phyloP scores from a whole-genome alignment of 2,797 vertebrate genomes.

The Eupleurogrammus muticus region DNA sequence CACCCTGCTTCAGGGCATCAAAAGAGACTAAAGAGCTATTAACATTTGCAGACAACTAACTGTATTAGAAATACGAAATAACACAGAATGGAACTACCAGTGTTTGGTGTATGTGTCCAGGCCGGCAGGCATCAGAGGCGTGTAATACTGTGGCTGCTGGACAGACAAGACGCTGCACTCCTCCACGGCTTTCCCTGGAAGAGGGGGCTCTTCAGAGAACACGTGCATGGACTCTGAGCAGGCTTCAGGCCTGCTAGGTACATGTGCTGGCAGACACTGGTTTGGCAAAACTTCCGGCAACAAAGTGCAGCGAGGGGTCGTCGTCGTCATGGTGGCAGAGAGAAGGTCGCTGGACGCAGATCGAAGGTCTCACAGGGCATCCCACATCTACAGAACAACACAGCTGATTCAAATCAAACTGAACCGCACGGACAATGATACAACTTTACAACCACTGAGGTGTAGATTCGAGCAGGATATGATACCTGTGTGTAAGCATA shows the following conservation, averaged over 20 bases:
- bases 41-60: too few species aligned
- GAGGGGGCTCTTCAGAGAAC: constrained; percentile 26
- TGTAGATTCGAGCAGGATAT: too few species aligned
- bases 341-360: neutral
- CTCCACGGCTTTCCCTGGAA: constrained; percentile 36
- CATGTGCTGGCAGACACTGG: constrained; percentile 6
- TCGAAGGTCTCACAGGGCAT: constrained; percentile 6
- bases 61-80: too few species aligned
- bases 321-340: constrained; percentile 19
- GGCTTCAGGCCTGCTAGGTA: constrained; percentile 4
- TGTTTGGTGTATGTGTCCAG: constrained; percentile 25
- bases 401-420: neutral
- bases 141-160: constrained; percentile 14
- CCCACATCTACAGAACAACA: constrained; percentile 27
- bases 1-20: too few species aligned
- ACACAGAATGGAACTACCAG: constrained; percentile 15
- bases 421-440: too few species aligned
- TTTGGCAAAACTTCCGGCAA: constrained; percentile 27
- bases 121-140: constrained; percentile 12
- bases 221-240: neutral
- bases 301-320: constrained; percentile 7
- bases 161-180: constrained; percentile 9
- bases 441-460: too few species aligned
- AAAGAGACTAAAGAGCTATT: too few species aligned
- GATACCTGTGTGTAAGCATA: too few species aligned